Evolutionary conservation across 1,140 invertebrate genomes (phyloP).

Genomic region (Drosophila teissieri): DNA sequence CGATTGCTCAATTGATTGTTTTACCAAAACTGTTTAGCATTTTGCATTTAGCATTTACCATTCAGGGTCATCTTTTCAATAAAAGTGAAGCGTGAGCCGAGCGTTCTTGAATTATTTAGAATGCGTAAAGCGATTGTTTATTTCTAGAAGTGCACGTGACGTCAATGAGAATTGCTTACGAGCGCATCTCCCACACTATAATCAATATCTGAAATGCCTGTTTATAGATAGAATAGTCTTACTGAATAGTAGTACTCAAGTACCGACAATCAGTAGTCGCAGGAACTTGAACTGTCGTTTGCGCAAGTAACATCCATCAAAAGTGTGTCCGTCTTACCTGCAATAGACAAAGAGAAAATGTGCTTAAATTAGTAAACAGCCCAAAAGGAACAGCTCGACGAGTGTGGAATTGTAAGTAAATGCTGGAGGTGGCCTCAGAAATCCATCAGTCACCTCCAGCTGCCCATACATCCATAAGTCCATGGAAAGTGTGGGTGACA

Average conservation of each 20-base stretch:
- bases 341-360: constrained; percentile 23
- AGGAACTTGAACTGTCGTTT: constrained; percentile 7
- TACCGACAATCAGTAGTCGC: neutral
- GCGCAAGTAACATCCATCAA: neutral
- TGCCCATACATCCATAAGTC: neutral
- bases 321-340: constrained; percentile 25
- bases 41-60: neutral
- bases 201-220: constrained; percentile 5
- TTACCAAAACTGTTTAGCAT: neutral
- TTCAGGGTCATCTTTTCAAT: neutral
- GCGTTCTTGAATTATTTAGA: neutral
- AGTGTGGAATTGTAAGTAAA: constrained; percentile 12
- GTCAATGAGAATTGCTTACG: constrained; percentile 1
- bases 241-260: too few relatives aligned
- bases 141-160: constrained; percentile 1
- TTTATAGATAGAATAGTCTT: constrained; percentile 8
- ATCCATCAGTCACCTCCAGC: constrained; percentile 7
- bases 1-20: neutral
- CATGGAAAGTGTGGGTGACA: constrained; percentile 43
- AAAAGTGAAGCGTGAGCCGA: neutral
- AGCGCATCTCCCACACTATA: neutral
- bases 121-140: constrained; percentile 1
- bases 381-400: neutral
- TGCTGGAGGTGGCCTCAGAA: neutral
- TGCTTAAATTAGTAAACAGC: constrained; percentile 14